phyloP scores from a whole-genome alignment of 2,113 vertebrate species.

The Bubo scandiacus region DNA sequence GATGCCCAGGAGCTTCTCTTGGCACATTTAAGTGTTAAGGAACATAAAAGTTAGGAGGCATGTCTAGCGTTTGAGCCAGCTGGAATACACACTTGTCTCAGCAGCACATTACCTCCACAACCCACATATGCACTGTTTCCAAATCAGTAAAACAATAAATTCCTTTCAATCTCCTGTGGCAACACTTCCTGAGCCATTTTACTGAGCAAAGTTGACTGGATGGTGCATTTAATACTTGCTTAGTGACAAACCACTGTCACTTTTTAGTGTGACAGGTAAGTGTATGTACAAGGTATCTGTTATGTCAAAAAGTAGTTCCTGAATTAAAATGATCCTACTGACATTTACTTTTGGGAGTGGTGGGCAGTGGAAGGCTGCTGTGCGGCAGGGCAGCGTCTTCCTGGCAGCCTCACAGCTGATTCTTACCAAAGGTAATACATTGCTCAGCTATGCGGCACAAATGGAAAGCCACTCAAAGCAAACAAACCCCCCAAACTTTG shows the following conservation, averaged over 20 bases:
- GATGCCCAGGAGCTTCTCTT: slow-evolving; percentile 65
- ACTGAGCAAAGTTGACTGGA: neutral
- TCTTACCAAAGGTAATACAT: neutral
- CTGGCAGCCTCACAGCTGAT: neutral
- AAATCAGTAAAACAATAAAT: slow-evolving; percentile 65
- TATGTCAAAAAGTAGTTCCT: neutral
- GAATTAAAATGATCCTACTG: neutral
- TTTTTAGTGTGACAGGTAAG: neutral
- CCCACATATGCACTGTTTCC: neutral
- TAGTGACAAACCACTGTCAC: neutral
- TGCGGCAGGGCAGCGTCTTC: neutral
- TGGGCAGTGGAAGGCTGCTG: neutral
- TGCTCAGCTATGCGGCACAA: neutral
- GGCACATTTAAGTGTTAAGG: slow-evolving; percentile 23
- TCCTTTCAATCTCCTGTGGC: slow-evolving; percentile 38
- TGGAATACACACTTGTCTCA: slow-evolving; percentile 59
- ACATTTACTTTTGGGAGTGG: neutral
- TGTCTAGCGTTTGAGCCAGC: slow-evolving; percentile 64
- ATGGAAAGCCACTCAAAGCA: neutral
- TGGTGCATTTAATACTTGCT: neutral
- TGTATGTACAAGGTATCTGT: neutral
- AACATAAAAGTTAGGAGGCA: slow-evolving; percentile 48
- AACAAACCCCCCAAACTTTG: neutral
- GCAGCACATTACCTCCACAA: slow-evolving; percentile 45
- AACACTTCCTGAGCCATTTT: neutral